These are phyloP conservation scores for Cataglyphis livida DNA, from an alignment of 2,888 invertebrate genomes.

Conservation along the genomic window DNA sequence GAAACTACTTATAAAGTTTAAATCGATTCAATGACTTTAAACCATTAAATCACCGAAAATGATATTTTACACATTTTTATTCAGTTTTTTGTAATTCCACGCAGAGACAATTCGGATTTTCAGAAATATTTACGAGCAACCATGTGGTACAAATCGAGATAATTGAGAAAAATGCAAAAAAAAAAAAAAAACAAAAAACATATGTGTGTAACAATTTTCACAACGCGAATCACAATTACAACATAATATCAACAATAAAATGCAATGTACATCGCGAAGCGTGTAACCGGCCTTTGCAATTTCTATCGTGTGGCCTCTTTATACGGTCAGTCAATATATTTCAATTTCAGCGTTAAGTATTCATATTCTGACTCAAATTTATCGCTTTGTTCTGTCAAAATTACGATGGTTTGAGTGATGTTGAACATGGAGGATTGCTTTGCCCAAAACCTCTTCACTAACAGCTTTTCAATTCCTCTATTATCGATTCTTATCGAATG, in stretches of 20 bases:
- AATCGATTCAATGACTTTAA: background rate
- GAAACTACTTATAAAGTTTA: background rate
- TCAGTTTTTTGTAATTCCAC: background rate
- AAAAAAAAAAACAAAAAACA: background rate
- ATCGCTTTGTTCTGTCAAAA: conserved; percentile 49
- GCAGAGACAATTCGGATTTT: background rate
- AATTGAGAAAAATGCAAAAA: conserved; percentile 11
- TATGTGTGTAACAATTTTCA: background rate
- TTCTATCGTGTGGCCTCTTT: conserved; percentile 56
- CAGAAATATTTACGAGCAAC: background rate
- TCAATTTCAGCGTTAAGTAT: conserved; percentile 68
- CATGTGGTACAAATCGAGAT: background rate
- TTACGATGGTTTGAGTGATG: conserved; percentile 65
- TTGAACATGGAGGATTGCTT: conserved; percentile 40
- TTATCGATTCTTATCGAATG: conserved; percentile 72
- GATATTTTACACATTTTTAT: background rate
- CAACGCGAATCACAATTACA: no score
- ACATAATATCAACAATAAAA: conserved; percentile 1
- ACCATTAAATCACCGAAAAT: background rate
- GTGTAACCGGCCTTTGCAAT: conserved; percentile 59
- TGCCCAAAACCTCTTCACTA: conserved; percentile 46
- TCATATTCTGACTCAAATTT: conserved; percentile 59
- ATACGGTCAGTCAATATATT: conserved; percentile 62
- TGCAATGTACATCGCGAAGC: background rate
- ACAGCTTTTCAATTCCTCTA: conserved; percentile 34